Evolutionary conservation across 1,140 invertebrate species (phyloP).

Genomic region (Lysiphlebus fabarum): DNA sequence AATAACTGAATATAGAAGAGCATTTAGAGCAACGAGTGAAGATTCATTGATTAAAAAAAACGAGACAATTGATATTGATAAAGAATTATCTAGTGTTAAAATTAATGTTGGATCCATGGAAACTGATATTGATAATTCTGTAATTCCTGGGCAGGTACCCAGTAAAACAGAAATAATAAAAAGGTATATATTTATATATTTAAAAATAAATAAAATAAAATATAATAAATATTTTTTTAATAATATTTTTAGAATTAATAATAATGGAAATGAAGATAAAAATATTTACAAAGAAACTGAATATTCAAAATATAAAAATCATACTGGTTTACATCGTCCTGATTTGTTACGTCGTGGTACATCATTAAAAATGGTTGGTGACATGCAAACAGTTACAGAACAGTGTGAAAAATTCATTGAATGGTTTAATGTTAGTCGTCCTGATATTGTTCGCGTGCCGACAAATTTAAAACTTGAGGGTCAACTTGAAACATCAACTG

Average conservation of each 20-base stretch:
- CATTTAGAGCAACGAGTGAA: slow-evolving; percentile 39
- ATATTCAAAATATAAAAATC: slow-evolving; percentile 43
- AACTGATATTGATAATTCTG: slow-evolving; percentile 22
- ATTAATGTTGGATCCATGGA: slow-evolving; percentile 30
- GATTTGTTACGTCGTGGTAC: slow-evolving; percentile 53
- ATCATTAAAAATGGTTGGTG: slow-evolving; percentile 56
- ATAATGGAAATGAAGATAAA: slow-evolving; percentile 32
- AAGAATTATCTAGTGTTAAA: neutral
- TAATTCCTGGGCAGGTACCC: slow-evolving; percentile 15
- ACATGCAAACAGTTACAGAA: slow-evolving; percentile 54
- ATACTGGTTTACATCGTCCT: slow-evolving; percentile 47
- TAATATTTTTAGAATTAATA: slow-evolving; percentile 29
- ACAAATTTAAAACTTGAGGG: slow-evolving; percentile 56
- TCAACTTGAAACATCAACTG: slow-evolving; percentile 52
- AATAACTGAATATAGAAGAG: slow-evolving; percentile 45
- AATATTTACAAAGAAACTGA: slow-evolving; percentile 45
- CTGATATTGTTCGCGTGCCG: slow-evolving; percentile 46
- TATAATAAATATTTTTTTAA: slow-evolving; percentile 3
- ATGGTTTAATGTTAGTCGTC: slow-evolving; percentile 51
- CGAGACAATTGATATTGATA: neutral
- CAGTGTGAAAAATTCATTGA: slow-evolving; percentile 56
- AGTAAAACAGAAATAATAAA: slow-evolving; percentile 26
- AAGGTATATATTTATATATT: slow-evolving; percentile 27
- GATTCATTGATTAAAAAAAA: slow-evolving; percentile 28
- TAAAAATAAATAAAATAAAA: slow-evolving; percentile 3